phyloP scores from a whole-genome alignment of 2,888 invertebrate species.

The Lasioglossum oenotherae region DNA sequence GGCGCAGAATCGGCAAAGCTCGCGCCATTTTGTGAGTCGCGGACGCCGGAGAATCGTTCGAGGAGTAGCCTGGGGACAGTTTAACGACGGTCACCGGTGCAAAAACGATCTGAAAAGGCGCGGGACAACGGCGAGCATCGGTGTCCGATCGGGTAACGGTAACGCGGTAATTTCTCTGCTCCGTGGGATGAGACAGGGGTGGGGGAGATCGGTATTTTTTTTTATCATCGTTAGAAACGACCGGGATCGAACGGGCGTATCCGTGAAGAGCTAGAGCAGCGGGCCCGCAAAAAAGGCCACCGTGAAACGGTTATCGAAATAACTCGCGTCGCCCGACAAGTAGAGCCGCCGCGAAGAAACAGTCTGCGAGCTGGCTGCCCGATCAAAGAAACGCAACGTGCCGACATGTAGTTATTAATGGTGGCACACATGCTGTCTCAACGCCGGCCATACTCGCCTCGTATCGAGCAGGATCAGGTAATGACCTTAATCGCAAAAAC shows the following conservation, averaged over 20 bases:
- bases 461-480: constrained; percentile 59
- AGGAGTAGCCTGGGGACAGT: constrained; percentile 15
- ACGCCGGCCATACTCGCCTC: constrained; percentile 29
- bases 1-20: background rate
- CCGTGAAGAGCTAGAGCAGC: constrained; percentile 44
- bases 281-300: constrained; percentile 42
- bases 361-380: constrained; percentile 35
- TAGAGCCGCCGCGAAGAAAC: constrained; percentile 53
- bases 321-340: constrained; percentile 60
- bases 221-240: constrained; percentile 58
- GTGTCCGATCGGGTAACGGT: constrained; percentile 69
- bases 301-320: constrained; percentile 60
- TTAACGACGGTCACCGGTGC: constrained; percentile 34
- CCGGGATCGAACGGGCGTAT: constrained; percentile 36
- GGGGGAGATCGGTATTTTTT: constrained; percentile 65
- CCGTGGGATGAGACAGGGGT: background rate
- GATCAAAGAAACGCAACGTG: constrained; percentile 53
- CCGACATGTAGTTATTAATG: constrained; percentile 64
- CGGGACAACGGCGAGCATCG: constrained; percentile 41
- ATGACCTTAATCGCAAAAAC: constrained; percentile 66
- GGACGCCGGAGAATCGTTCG: constrained; percentile 24
- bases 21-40: constrained; percentile 15
- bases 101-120: constrained; percentile 67
- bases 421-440: constrained; percentile 37
- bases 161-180: constrained; percentile 65